Evolutionary conservation across 1,140 invertebrate species (phyloP), one percentile per base, ranked within the genome.

Genomic region (Scaptomyza pallida): DNA sequence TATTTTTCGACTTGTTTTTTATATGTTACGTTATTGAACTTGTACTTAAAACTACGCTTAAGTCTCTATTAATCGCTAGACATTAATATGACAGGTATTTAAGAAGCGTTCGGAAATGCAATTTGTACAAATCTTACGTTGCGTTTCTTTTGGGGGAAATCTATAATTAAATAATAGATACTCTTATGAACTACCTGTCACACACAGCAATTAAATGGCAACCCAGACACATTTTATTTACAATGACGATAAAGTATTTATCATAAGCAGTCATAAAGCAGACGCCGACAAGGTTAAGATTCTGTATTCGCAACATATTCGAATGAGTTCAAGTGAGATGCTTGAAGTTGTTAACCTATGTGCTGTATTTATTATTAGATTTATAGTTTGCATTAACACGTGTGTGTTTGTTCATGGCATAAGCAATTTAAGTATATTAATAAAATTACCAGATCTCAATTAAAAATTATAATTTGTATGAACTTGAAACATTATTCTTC

Each of bases 141-240:
- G 40, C 37, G 40, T 43, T 41, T 56, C n/a, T n/a, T n/a, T n/a
- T n/a, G n/a, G 23, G 23, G 54, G 17, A 15, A 26, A 26, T 19
- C 8, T 43, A 21, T 21, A 19, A 15, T 44, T 44, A 19, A 44
- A 44, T 57, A 56, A 56, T 30, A 30, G 9, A 57, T 30, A 57
- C 55, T 57, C 44, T 26, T 26, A 1, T 26, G 4, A n/a, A n/a
- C n/a, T n/a, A n/a, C n/a, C 23, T 57, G 40, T 33, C 40, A 21
- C 40, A 21, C 40, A 57, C 13, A 10, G 41, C n/a, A 10, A 30
- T 16, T n/a, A 44, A 45, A 26, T 2, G 16, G 23, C 5, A 26
- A 57, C n/a, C n/a, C n/a, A n/a, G n/a, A 45, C 41, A 15, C 16
- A 57, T 57, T 44, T 33, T 16, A 16, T 26, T 43, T 30, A 56